Evolutionary conservation across 2,888 invertebrate genomes (phyloP).

Genomic region (Phaonia tiefii): DNA sequence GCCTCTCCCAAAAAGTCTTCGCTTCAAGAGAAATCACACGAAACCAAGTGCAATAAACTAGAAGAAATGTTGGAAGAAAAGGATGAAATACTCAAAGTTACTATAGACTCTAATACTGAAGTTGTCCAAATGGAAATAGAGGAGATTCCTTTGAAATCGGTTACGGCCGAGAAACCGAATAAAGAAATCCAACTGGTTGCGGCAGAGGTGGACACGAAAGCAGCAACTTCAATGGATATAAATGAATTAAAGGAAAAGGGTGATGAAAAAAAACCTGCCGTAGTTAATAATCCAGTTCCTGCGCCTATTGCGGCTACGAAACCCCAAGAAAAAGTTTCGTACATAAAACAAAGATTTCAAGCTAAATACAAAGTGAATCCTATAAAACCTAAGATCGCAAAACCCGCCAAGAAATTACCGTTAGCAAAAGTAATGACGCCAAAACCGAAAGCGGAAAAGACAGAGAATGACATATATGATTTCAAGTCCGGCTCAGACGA

Average conservation of each 20-base stretch:
- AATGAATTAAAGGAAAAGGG: slow-evolving; percentile 6
- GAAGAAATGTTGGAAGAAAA: slow-evolving; percentile 64
- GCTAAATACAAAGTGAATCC: slow-evolving; percentile 58
- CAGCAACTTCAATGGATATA: background rate
- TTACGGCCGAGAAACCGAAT: background rate
- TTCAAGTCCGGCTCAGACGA: slow-evolving; percentile 80
- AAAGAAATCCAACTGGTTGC: no score
- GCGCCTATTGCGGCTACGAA: no score
- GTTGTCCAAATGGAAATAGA: slow-evolving; percentile 76
- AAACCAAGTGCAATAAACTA: slow-evolving; percentile 61
- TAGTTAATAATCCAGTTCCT: no score
- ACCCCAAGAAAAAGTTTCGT: slow-evolving; percentile 30
- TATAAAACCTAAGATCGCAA: slow-evolving; percentile 54
- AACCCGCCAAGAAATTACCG: slow-evolving; percentile 53
- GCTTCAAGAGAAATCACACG: slow-evolving; percentile 1
- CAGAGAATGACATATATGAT: slow-evolving; percentile 75
- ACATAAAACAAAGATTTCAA: slow-evolving; percentile 69
- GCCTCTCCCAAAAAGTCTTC: slow-evolving; percentile 64
- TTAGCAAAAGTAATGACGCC: slow-evolving; percentile 45
- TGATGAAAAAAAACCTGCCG: background rate
- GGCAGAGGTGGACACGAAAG: background rate
- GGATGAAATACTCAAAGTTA: slow-evolving; percentile 67
- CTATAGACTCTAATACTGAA: slow-evolving; percentile 75
- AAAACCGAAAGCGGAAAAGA: slow-evolving; percentile 55
- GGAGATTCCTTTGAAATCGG: slow-evolving; percentile 68